These are phyloP conservation scores for Sesia apiformis DNA, from an alignment of 2,888 invertebrate genomes.

Conservation along the genomic window DNA sequence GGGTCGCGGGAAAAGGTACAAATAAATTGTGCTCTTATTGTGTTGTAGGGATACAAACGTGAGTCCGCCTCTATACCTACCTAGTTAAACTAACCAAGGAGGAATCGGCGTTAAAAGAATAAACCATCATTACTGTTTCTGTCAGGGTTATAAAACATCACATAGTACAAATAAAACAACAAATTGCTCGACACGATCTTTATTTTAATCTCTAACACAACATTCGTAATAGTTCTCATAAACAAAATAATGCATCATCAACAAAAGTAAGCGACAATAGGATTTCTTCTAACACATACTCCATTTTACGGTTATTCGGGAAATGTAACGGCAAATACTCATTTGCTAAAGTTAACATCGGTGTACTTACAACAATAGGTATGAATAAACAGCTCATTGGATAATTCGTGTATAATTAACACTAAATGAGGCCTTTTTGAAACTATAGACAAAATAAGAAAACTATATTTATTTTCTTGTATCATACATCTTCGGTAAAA, in stretches of 20 bases:
- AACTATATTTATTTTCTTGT: background rate
- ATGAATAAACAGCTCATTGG: conserved; percentile 22
- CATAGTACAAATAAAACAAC: background rate
- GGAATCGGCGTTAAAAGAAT: no score
- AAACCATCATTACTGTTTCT: no score
- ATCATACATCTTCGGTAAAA: no score
- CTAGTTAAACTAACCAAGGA: no score
- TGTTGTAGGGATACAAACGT: no score
- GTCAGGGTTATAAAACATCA: no score
- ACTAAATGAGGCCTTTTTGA: conserved; percentile 18
- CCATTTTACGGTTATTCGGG: background rate
- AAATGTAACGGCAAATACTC: background rate
- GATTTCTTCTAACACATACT: background rate
- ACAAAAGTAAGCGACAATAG: conserved; percentile 27
- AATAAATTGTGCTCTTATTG: no score
- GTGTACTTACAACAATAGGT: conserved; percentile 20
- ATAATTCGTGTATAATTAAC: conserved; percentile 30
- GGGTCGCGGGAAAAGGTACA: no score
- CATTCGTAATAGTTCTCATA: conserved; percentile 30
- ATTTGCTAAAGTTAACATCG: conserved; percentile 24
- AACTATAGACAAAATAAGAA: background rate
- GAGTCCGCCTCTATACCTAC: no score
- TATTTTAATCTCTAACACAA: conserved; percentile 56
- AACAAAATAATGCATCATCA: conserved; percentile 31
- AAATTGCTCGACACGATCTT: conserved; percentile 38